A percentile compares a stretch with the other conserved stretches of the same genome.
phyloP scores from a whole-genome alignment of 2,888 invertebrate genomes.

The Tenodera sinensis region DNA sequence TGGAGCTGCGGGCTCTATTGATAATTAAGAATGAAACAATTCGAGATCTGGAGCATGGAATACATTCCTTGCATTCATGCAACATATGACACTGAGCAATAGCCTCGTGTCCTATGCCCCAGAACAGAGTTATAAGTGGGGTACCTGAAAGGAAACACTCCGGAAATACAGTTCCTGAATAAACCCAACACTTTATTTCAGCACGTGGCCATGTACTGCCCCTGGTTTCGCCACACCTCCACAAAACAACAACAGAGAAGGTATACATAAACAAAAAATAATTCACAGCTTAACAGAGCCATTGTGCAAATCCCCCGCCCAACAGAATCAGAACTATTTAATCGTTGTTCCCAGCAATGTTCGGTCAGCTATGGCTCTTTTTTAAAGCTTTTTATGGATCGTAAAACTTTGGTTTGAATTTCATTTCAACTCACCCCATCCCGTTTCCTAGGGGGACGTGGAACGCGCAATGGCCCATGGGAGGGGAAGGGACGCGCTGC shows the following conservation, averaged over 20 bases:
- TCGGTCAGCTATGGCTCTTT: constrained; percentile 7
- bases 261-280: neutral
- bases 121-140: too few species aligned
- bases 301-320: neutral
- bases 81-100: too few species aligned
- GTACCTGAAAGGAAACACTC: too few species aligned
- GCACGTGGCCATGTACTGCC: too few species aligned
- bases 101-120: too few species aligned
- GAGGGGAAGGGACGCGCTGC: neutral
- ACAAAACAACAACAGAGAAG: neutral
- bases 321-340: constrained; percentile 3
- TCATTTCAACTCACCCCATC: neutral
- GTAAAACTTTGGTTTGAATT: constrained; percentile 22
- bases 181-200: too few species aligned
- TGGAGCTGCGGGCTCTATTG: too few species aligned
- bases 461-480: neutral
- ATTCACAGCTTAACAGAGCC: neutral
- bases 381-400: constrained; percentile 21
- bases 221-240: neutral
- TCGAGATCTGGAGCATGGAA: too few species aligned
- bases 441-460: neutral
- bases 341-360: neutral
- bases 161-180: too few species aligned
- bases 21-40: too few species aligned
- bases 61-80: too few species aligned